Percentiles rank a stretch among this genome's conserved stretches.
Evolutionary conservation across 1,140 invertebrate species (phyloP).

Genomic region (Marisa cornuarietis): DNA sequence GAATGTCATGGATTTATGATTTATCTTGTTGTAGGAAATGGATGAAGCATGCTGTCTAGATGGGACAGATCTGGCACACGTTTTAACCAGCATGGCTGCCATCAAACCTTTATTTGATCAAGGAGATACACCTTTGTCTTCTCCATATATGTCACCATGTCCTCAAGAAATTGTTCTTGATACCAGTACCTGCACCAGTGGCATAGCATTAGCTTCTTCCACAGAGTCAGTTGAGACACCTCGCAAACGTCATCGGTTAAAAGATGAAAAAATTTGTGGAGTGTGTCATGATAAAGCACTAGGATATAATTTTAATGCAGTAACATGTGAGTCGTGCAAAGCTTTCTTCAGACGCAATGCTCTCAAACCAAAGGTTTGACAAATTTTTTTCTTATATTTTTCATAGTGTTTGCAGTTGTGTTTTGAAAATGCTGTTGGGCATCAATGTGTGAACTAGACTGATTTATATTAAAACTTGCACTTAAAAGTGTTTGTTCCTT

Average conservation of each 20-base stretch:
- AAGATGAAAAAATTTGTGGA: slow-evolving; percentile 54
- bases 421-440: not conserved
- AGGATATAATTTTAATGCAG: slow-evolving; percentile 95
- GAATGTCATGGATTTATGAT: no score
- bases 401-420: not conserved
- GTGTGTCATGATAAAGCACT: slow-evolving; percentile 91
- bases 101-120: slow-evolving; percentile 16
- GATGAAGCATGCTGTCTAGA: slow-evolving; percentile 12
- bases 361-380: slow-evolving; percentile 81
- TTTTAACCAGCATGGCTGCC: slow-evolving; percentile 16
- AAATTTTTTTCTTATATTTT: not conserved
- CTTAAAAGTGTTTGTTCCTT: no score
- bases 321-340: slow-evolving; percentile 96
- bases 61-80: slow-evolving; percentile 17
- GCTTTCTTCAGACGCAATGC: slow-evolving; percentile 96
- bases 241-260: slow-evolving; percentile 14
- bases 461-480: no score
- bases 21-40: not conserved
- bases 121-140: not conserved
- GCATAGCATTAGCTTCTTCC: not conserved
- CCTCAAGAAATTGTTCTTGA: not conserved
- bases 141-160: slow-evolving; percentile 1
- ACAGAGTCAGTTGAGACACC: not conserved
- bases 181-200: not conserved
- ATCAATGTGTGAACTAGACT: not conserved